Evolutionary conservation across 2,797 vertebrate species (phyloP).

Genomic region (Dryobates pubescens): DNA sequence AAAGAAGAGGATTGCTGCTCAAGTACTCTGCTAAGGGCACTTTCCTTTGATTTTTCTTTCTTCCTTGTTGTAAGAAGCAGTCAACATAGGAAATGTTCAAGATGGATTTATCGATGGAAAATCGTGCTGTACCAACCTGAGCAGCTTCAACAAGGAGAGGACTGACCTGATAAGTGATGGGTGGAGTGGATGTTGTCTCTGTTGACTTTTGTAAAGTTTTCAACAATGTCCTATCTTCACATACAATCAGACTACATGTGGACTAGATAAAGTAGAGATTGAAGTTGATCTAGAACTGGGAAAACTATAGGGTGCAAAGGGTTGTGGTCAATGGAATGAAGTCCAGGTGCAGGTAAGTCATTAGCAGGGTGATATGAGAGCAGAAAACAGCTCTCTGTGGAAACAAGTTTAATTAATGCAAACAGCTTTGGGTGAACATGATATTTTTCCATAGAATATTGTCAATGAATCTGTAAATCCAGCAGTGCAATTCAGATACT

Average conservation of each 20-base stretch:
- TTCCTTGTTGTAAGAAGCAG: neutral
- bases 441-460: neutral
- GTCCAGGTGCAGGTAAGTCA: neutral
- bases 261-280: neutral
- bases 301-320: neutral
- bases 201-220: neutral
- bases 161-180: neutral
- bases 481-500: neutral
- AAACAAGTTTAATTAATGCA: neutral
- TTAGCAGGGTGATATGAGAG: accelerated
- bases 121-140: neutral
- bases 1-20: neutral
- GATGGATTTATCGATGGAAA: neutral
- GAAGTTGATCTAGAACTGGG: accelerated
- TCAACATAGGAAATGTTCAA: neutral
- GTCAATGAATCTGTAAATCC: neutral
- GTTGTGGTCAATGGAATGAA: neutral
- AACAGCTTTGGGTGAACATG: neutral
- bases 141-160: neutral
- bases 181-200: neutral
- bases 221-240: neutral
- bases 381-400: neutral
- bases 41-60: neutral
- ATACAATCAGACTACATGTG: accelerated
- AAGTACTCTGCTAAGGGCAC: neutral